Percentiles rank a stretch among this genome's conserved stretches.
These are phyloP conservation scores for Macrobrachium rosenbergii DNA, from an alignment of 1,140 invertebrate species.

Conservation along the genomic window DNA sequence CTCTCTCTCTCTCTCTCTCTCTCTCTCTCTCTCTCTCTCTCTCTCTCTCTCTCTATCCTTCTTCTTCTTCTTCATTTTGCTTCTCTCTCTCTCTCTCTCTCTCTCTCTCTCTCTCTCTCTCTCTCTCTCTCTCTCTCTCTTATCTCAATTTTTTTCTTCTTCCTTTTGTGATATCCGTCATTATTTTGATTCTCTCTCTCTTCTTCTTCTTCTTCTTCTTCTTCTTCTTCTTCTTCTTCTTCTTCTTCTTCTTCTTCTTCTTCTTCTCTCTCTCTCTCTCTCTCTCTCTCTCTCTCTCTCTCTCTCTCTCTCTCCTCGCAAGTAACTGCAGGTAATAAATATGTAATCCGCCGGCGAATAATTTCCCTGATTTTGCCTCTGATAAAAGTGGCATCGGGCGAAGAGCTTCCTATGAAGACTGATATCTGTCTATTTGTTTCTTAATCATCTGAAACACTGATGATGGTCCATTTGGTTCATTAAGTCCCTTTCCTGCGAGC, in stretches of 20 bases:
- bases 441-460: no score
- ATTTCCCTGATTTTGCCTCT: no score
- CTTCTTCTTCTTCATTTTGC: background rate
- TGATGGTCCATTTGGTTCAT: no score
- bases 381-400: no score
- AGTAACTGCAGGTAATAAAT: no score
- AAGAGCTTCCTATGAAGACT: no score
- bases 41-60: background rate
- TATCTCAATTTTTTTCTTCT: background rate
- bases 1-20: conserved; percentile 4
- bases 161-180: background rate
- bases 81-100: background rate
- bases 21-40: background rate
- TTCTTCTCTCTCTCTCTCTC: background rate
- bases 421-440: no score
- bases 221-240: background rate
- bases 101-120: background rate
- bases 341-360: no score
- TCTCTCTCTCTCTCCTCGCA: no score
- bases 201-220: background rate
- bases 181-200: background rate
- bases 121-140: background rate
- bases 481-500: no score
- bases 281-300: background rate
- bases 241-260: background rate